Conservation (phyloP, 92 coral and sea anemone species). For the Porites rus region DNA sequence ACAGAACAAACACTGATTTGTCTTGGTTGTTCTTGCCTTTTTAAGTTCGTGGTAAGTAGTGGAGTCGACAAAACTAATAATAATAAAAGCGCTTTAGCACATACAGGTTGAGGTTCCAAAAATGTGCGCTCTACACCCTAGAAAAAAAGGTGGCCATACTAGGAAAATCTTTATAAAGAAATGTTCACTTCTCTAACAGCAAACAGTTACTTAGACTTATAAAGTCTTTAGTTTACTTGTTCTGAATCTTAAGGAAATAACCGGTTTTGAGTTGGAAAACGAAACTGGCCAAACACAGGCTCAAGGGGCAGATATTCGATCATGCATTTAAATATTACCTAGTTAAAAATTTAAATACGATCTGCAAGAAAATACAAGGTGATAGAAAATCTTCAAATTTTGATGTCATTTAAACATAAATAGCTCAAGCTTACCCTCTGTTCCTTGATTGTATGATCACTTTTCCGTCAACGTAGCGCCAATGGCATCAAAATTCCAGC, state of each 20-base stretch:
- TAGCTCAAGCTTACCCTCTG: conserved; percentile 14
- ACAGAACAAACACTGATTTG: not conserved
- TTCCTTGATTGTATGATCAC: not conserved
- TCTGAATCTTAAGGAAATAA: not conserved
- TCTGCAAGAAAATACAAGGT: not conserved
- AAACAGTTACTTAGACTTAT: conserved; percentile 30
- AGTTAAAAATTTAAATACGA: not conserved
- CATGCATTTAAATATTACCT: not conserved
- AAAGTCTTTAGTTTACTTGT: not conserved
- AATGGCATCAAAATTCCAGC: conserved; percentile 7
- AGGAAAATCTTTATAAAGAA: not conserved
- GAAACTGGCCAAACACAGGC: not conserved
- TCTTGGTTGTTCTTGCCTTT: not conserved
- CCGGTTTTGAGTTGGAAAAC: not conserved
- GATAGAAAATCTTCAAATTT: conserved; percentile 19
- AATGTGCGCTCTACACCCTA: not conserved
- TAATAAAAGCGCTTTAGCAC: not conserved
- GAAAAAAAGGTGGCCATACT: too few species aligned
- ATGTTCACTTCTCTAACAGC: conserved; percentile 14
- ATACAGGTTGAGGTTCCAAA: conserved; percentile 28
- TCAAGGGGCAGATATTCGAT: not conserved
- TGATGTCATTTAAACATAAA: conserved; percentile 12
- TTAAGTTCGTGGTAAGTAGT: not conserved
- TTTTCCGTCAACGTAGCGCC: not conserved
- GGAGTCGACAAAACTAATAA: too few species aligned